A percentile compares a stretch with the other conserved stretches of the same genome.
Evolutionary conservation across 2,113 vertebrate species (phyloP).

Genomic region (Hemiprocne comata): DNA sequence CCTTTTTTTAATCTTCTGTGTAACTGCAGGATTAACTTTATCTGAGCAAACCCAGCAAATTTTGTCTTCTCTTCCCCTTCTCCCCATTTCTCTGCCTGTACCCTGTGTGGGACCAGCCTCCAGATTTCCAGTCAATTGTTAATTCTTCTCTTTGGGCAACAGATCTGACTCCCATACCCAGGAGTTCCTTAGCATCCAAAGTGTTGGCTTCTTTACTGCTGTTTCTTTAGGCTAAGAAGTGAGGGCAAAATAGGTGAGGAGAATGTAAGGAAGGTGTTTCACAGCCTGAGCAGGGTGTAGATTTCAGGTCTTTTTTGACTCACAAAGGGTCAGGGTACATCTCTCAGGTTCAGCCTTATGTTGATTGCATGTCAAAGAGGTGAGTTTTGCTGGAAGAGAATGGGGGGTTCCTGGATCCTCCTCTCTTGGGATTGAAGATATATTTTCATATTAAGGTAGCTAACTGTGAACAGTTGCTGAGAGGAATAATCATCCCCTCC

Average conservation of each 20-base stretch:
- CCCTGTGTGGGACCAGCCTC: neutral
- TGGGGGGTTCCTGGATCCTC: neutral
- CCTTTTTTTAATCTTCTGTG: neutral
- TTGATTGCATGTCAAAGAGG: neutral
- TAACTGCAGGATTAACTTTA: neutral
- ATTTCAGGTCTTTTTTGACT: neutral
- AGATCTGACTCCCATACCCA: neutral
- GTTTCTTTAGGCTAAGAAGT: neutral
- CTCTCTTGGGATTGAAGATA: neutral
- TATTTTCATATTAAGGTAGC: neutral
- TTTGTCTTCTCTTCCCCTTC: neutral
- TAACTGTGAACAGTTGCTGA: neutral
- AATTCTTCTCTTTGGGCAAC: neutral
- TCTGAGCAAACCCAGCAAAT: neutral
- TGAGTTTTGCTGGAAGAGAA: neutral
- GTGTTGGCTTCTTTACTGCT: neutral
- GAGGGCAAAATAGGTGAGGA: neutral
- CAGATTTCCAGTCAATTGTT: neutral
- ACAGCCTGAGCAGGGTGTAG: neutral
- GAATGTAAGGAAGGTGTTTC: neutral
- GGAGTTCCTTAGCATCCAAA: neutral
- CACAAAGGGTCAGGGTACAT: neutral
- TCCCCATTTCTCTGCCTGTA: neutral
- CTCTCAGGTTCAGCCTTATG: neutral
- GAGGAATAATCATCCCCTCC: fast-evolving